Conservation (phyloP, 2,888 invertebrate genomes). For the Archaeoteleia sp. region DNA sequence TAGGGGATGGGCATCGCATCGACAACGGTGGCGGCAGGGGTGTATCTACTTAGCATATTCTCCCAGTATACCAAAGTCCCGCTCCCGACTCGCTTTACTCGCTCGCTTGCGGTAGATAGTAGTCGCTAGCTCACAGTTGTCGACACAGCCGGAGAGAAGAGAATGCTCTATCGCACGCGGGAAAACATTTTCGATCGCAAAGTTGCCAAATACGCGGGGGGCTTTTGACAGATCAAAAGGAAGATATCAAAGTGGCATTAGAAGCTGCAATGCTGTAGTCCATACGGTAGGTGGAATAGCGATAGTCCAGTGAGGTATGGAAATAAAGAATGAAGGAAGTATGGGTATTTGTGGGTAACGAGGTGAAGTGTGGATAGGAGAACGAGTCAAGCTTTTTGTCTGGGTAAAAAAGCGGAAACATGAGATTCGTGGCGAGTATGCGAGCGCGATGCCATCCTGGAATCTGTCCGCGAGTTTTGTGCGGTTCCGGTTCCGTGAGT, state of each 20-base stretch:
- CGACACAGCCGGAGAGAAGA: constrained; percentile 48
- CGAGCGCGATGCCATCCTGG: constrained; percentile 38
- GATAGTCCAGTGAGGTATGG: background rate
- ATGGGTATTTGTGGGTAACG: constrained; percentile 6
- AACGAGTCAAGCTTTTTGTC: constrained; percentile 16
- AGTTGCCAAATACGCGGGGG: constrained; percentile 31
- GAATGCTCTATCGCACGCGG: constrained; percentile 41
- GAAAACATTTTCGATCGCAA: constrained; percentile 32
- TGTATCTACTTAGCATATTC: constrained; percentile 73
- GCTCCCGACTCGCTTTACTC: constrained; percentile 64
- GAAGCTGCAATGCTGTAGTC: constrained; percentile 6
- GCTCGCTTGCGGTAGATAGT: constrained; percentile 69
- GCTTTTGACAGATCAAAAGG: constrained; percentile 46
- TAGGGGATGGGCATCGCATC: constrained; percentile 53
- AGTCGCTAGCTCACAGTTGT: constrained; percentile 65
- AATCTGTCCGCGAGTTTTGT: constrained; percentile 59
- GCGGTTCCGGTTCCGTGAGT: constrained; percentile 64
- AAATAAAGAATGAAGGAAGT: constrained; percentile 10
- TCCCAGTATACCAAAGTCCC: constrained; percentile 71
- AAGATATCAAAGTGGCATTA: constrained; percentile 31
- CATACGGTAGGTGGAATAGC: background rate
- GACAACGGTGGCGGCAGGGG: constrained; percentile 66
- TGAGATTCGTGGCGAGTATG: constrained; percentile 41
- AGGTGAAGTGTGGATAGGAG: background rate
- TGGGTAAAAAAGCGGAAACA: constrained; percentile 31